These are phyloP conservation scores for Deroptyus accipitrinus DNA, from an alignment of 2,113 vertebrate genomes.

Conservation along the genomic window DNA sequence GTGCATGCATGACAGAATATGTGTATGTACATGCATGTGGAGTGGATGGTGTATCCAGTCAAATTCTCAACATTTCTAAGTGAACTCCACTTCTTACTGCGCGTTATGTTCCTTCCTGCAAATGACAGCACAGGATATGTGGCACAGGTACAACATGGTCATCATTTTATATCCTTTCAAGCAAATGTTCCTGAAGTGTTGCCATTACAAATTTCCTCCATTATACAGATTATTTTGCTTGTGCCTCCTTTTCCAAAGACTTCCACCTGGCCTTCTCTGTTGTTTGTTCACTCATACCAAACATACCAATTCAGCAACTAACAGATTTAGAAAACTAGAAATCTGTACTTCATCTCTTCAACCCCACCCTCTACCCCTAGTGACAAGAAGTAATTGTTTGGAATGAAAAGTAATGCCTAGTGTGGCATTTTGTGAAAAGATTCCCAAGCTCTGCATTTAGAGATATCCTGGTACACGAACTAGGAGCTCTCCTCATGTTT, in stretches of 20 bases:
- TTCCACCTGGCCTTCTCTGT: neutral
- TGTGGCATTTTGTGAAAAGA: neutral
- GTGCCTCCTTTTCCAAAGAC: neutral
- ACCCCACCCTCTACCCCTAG: neutral
- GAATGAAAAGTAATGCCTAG: neutral
- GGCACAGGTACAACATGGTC: neutral
- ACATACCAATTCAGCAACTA: neutral
- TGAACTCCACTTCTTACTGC: neutral
- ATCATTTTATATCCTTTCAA: neutral
- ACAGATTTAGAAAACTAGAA: neutral
- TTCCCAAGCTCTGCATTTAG: neutral
- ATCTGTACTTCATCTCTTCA: neutral
- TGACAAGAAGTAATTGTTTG: neutral
- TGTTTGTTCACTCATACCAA: neutral
- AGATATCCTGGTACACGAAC: neutral
- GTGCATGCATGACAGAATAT: neutral
- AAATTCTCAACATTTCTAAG: neutral
- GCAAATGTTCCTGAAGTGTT: neutral
- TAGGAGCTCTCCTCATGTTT: neutral
- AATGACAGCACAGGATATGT: neutral
- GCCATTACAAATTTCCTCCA: neutral
- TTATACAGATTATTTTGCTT: neutral
- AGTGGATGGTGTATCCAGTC: neutral
- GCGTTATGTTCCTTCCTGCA: neutral
- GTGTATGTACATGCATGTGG: neutral